Base-by-base conservation (phyloP, 2,113 vertebrate species). In the Myiopsitta monachus region DNA sequence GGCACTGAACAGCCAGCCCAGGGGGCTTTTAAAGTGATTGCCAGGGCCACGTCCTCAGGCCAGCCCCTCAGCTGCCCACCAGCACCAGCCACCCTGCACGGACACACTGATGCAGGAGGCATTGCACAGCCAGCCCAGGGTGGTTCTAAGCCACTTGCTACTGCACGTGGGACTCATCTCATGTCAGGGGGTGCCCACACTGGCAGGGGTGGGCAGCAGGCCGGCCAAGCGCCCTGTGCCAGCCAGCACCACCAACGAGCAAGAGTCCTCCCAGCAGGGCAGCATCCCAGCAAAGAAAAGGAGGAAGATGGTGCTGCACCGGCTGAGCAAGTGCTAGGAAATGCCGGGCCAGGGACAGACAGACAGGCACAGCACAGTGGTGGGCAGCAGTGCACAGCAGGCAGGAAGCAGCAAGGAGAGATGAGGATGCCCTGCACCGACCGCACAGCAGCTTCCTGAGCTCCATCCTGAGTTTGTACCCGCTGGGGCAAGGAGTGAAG, bases 361-460 rank as follows among this genome's bases (percentile, higher is more conserved):
- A n/a, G 19, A 57, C 55, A 22, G 55, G 55, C 33, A 23, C 33
- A 59, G 55, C 55, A n/a, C 21, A n/a, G 55, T 14, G 1, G 33
- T 59, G 55, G 21, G 55, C 33, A 57, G 55, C 31, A 14, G 55
- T 5, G 5, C 54, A 21, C 30, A 21, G 31, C 0, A 4, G 18
- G 31, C 55, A 57, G 55, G 19, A 31, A 57, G 55, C 31, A 22
- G 33, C 31, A 9, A n/a, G 19, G 55, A n/a, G 19, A 57, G 33
- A n/a, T 57, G 19, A 57, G 55, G 55, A 57, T 14, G 33, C 8
- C 55, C 33, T 4, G 4, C 55, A 23, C 19, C 0, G 1, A n/a
- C 55, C 1, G 0, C 33, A n/a, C 0, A 2, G 55, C 55, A 57
- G 55, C 33, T 57, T 57, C 55, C 33, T 57, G 31, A n/a, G 6